phyloP scores from a whole-genome alignment of 2,113 vertebrate genomes.

The Erinaceus europaeus region DNA sequence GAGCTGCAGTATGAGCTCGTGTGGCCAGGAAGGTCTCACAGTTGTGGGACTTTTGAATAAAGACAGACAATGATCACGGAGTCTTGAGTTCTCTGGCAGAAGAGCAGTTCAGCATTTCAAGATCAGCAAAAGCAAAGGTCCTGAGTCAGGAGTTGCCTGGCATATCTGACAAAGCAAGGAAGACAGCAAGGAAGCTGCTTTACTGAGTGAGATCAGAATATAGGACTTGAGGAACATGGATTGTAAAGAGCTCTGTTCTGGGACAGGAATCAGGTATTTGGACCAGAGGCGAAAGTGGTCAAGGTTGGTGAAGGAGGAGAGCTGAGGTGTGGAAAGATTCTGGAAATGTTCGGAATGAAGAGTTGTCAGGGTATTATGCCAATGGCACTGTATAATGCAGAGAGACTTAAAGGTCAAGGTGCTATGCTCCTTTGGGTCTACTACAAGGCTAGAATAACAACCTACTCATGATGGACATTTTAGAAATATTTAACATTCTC shows the following conservation, averaged over 20 bases:
- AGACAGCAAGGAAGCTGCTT: neutral
- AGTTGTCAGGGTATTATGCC: too few relatives aligned
- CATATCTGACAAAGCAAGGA: neutral
- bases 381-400: neutral
- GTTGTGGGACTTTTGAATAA: neutral
- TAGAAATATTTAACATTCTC: neutral
- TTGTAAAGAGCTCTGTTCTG: too few relatives aligned
- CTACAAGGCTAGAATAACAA: neutral
- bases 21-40: neutral
- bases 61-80: neutral
- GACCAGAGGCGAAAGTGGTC: neutral
- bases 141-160: neutral
- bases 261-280: neutral
- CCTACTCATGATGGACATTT: neutral
- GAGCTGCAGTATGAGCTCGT: neutral
- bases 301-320: neutral
- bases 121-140: neutral
- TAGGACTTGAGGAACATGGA: too few relatives aligned
- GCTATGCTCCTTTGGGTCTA: neutral
- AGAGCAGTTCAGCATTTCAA: neutral
- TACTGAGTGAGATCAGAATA: neutral
- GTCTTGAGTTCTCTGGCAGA: neutral
- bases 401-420: neutral
- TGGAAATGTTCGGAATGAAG: too few relatives aligned
- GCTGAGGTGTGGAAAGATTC: neutral